These are phyloP conservation scores for Euura saliciscinereae DNA, from an alignment of 1,140 invertebrate genomes.

Conservation along the genomic window DNA sequence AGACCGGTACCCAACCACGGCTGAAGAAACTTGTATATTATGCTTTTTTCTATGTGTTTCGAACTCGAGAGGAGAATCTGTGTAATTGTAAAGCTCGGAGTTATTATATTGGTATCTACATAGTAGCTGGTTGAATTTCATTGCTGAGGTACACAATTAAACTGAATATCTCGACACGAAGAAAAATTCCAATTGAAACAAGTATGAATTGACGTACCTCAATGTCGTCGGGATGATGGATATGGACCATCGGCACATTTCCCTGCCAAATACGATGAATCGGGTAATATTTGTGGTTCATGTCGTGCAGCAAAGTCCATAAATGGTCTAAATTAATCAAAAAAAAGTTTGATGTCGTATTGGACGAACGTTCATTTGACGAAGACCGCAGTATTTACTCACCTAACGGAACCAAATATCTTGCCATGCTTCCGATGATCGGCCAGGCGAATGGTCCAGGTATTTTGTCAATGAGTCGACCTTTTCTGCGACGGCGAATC, in stretches of 20 bases:
- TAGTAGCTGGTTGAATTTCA: too few species aligned
- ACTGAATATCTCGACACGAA: too few species aligned
- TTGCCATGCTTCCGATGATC: constrained; percentile 33
- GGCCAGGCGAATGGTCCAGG: constrained; percentile 33
- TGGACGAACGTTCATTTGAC: too few species aligned
- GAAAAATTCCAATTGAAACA: too few species aligned
- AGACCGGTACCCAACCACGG: constrained; percentile 74
- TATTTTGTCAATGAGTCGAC: constrained; percentile 29
- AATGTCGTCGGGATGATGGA: constrained; percentile 20
- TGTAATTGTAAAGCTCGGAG: not conserved
- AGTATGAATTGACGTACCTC: constrained; percentile 27
- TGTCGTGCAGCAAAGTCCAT: constrained; percentile 19
- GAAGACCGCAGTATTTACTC: constrained; percentile 6
- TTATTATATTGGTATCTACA: constrained; percentile 2
- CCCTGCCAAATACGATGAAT: constrained; percentile 35
- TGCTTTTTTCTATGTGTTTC: constrained; percentile 67
- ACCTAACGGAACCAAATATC: constrained; percentile 24
- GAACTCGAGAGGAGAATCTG: constrained; percentile 43
- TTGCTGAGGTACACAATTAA: too few species aligned
- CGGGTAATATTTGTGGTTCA: constrained; percentile 37
- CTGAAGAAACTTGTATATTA: constrained; percentile 64
- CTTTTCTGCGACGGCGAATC: constrained; percentile 23
- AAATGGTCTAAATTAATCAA: constrained; percentile 31
- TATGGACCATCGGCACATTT: constrained; percentile 8
- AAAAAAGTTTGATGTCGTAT: not conserved